Evolutionary conservation across 2,888 invertebrate genomes (phyloP).

Genomic region (Glyphotaelius pellucidus): DNA sequence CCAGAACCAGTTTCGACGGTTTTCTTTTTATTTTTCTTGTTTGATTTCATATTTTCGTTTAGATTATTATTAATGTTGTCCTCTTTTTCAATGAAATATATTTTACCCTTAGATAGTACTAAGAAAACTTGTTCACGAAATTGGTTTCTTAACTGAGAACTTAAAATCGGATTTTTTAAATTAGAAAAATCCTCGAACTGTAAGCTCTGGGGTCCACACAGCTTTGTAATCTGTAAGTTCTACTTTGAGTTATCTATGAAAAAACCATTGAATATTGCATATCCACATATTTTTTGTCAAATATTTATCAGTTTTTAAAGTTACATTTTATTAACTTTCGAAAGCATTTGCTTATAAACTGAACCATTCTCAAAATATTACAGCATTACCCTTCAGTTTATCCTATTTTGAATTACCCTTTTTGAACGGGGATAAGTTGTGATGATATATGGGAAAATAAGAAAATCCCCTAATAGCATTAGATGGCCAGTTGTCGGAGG

Average conservation of each 20-base stretch:
- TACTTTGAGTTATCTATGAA: no score
- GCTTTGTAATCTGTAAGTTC: background rate
- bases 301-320: background rate
- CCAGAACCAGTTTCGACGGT: no score
- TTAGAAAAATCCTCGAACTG: no score
- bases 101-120: no score
- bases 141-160: no score
- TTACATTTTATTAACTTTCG: background rate
- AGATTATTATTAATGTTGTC: no score
- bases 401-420: slow-evolving; percentile 27
- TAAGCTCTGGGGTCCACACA: background rate
- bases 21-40: no score
- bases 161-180: no score
- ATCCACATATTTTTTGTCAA: background rate
- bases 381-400: background rate
- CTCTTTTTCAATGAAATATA: no score
- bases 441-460: slow-evolving; percentile 50
- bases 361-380: background rate
- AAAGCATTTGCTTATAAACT: background rate
- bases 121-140: no score
- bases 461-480: slow-evolving; percentile 58
- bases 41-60: no score
- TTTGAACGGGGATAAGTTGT: slow-evolving; percentile 28
- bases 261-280: no score
- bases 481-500: slow-evolving; percentile 42